These are phyloP conservation scores for Pongo abelii DNA, from an alignment of 2,113 vertebrate genomes.

Conservation along the genomic window DNA sequence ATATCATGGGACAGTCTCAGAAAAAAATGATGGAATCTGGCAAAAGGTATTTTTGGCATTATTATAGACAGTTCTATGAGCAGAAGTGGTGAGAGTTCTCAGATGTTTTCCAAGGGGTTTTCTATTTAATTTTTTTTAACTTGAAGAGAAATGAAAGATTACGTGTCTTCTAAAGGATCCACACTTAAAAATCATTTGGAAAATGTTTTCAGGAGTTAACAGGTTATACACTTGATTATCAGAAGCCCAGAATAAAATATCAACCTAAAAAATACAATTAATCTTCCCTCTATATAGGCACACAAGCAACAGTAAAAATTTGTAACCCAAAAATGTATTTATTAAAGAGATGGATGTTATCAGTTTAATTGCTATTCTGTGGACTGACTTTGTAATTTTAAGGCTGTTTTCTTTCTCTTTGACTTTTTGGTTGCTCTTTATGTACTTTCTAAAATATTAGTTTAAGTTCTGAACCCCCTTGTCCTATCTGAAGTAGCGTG, in stretches of 20 bases:
- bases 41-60: slow-evolving; percentile 16
- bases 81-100: background rate
- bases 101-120: background rate
- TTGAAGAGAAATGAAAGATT: slow-evolving; percentile 34
- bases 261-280: background rate
- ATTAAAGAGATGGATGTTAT: background rate
- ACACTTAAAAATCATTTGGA: slow-evolving; percentile 7
- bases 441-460: background rate
- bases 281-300: background rate
- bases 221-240: slow-evolving; percentile 31
- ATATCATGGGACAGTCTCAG: background rate
- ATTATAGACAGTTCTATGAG: background rate
- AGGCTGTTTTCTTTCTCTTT: background rate
- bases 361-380: background rate
- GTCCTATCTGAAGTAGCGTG: background rate
- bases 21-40: slow-evolving; percentile 14
- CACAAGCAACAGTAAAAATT: background rate
- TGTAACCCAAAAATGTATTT: background rate
- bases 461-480: background rate
- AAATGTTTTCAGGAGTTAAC: slow-evolving; percentile 23
- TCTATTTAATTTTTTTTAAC: slow-evolving; percentile 42
- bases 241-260: background rate
- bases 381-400: background rate
- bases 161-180: background rate
- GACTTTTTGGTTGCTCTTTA: background rate